Evolutionary conservation across 2,888 invertebrate genomes (phyloP), one percentile per base, ranked within the genome.

Genomic region (Priocnemis perturbator): DNA sequence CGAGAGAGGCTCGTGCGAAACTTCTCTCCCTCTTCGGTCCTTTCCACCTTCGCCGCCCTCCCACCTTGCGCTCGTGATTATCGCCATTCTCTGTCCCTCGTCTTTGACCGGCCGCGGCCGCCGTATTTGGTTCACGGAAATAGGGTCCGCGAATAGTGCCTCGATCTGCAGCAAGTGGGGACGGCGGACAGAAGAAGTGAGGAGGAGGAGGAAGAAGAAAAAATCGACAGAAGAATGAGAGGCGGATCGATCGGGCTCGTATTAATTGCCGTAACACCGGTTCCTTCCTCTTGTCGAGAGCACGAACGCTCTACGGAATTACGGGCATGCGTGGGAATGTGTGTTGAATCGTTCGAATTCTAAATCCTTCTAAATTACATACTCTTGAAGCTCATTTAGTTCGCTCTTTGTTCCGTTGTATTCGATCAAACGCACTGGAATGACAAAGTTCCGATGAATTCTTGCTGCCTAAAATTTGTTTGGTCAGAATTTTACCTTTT

Each of bases 91-190:
- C 17, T 57, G 37, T 57, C 57, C 37, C 44, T 19, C 68, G 64
- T 69, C 73, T 74, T 69, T 68, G 66, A 52, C 60, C 68, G 62
- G 66, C n/a, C n/a, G n/a, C n/a, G n/a, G n/a, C n/a, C 69, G 67
- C 74, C 78, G 74, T 78, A 78, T 78, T 79, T 79, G 79, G 78
- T 72, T 74, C 77, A 76, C 77, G 77, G 78, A 78, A 78, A 78
- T 79, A 72, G 79, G 74, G 66, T 70, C 69, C 70, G 67, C 66
- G 70, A 60, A 60, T 47, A 4, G 37, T 37, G 14, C 37, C 11
- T 37, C 60, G 53, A 56, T 17, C n/a, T 20, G 23, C 17, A 20
- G 37, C 50, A 14, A 50, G 17, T 50, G 50, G 52, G 56, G 61
- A 47, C 4, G 48, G 50, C 26, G 52, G 56, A 57, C 56, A 30